phyloP scores from a whole-genome alignment of 2,888 invertebrate species.

The Pachycephus smyrnensis region DNA sequence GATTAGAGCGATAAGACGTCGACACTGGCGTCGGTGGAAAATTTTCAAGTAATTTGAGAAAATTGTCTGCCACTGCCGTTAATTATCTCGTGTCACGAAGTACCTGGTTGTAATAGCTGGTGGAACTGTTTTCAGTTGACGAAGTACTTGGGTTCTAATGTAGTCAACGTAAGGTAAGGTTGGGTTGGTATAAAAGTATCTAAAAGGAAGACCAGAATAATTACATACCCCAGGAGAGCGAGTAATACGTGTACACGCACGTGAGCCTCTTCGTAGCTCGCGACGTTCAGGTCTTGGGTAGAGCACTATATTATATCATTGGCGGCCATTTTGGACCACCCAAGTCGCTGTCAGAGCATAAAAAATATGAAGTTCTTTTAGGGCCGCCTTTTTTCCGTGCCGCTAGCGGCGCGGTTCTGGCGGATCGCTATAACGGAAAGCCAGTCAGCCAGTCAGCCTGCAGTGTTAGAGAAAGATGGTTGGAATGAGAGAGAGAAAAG shows the following conservation, averaged over 20 bases:
- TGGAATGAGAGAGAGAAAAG: constrained; percentile 25
- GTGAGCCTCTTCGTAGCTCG: constrained; percentile 9
- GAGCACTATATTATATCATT: constrained; percentile 66
- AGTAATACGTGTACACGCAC: constrained; percentile 3
- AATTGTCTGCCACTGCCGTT: background rate
- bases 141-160: background rate
- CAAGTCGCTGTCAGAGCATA: constrained; percentile 66
- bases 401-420: constrained; percentile 57
- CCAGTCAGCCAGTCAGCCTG: constrained; percentile 35
- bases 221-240: constrained; percentile 5
- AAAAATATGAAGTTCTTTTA: constrained; percentile 68
- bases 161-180: background rate
- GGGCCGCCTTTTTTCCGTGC: constrained; percentile 67
- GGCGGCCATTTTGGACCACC: constrained; percentile 68
- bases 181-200: background rate
- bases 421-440: constrained; percentile 53
- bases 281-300: constrained; percentile 35
- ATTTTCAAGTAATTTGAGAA: constrained; percentile 6
- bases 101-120: background rate
- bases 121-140: background rate
- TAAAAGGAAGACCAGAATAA: constrained; percentile 1
- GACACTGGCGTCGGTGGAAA: background rate
- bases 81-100: background rate
- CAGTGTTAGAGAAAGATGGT: constrained; percentile 28
- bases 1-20: background rate